Base-by-base conservation (phyloP, 2,113 vertebrate genomes). In the Nibea coibor region DNA sequence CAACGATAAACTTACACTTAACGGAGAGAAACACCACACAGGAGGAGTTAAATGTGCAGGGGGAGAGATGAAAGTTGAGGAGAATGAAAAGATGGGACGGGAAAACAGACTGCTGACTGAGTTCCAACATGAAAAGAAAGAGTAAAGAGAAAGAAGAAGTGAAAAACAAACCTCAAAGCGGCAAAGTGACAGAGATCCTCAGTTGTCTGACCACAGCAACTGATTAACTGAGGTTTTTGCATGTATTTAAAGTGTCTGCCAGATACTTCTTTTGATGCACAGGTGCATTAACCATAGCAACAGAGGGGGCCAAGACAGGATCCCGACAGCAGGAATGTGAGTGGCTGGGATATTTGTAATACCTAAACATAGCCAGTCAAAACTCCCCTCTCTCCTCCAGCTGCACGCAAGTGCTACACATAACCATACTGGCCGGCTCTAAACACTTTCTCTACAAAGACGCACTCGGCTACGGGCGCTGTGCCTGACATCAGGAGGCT, bases 331-430 rank as follows among this genome's bases (percentile, higher is more conserved):
- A 93, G 91, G 91, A 95, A 94, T 93, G 91, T 28, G 68, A 88
- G 78, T 35, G 81, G 85, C 81, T 82, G 71, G 89, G 83, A 95
- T 93, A 92, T 94, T 92, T 95, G 89, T 85, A 93, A 93, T 93
- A 92, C 80, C 89, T 91, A 92, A 95, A 93, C 93, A 89, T 87
- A 89, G 91, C 86, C 89, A 91, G 90, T 93, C 91, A 93, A 93
- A 94, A 92, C 84, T 71, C 81, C 75, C 73, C 78, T 77, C 73
- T 68, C 43, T 50, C 68, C 63, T 77, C 79, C 92, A 93, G 93
- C 93, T 93, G 92, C 92, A 92, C 72, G 48, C 67, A 81, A 91
- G 82, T 81, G 87, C 93, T 82, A 88, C 80, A 88, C 88, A 91
- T 48, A 82, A 83, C 58, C 86, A 79, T 74, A 82, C 16, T 73